Base-by-base conservation (phyloP, 1,140 invertebrate species). In the Palaemon carinicauda region DNA sequence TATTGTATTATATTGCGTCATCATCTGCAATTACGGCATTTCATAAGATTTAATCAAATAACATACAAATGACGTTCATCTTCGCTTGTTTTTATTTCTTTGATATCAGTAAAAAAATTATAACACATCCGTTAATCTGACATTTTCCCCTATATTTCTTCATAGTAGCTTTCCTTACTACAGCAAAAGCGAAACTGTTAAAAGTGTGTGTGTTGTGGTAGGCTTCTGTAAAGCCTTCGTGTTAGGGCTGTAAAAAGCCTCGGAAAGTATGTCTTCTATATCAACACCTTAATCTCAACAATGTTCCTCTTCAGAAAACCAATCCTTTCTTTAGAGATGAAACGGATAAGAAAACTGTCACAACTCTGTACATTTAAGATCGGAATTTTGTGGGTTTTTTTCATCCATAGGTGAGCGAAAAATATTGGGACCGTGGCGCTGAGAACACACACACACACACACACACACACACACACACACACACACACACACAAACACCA, bases 311-410 rank as follows among this genome's bases (percentile, higher is more conserved):
- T 33, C 17, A 73, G 41, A 73, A 73, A 73, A n/a, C 31, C 41
- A 33, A 73, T 73, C 71, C 29, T 21, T 31, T 41, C 71, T 19
- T 17, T 41, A 73, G 71, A 73, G 31, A 33, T 9, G 19, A 29
- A 33, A 73, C 14, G 33, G 15, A 15, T 19, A 31, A 15, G 31
- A 73, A 41, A 19, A 15, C 41, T 41, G 41, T 41, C 41, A 41
- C 41, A 41, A 41, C 41, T 41, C 41, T 12, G 19, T 19, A 54
- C 77, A 54, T 52, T 27, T 29, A 3, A 79, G 52, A 52, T 27
- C 15, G 54, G 77, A 79, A 53, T 54, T 56, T 79, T 79, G 77
- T 54, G 77, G n/a, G 77, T 56, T 56, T 51, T 53, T 2, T 53
- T 52, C 5, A 7, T 51, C 7, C 21, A 29, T 19, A 5, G 41